A percentile compares a stretch with the other conserved stretches of the same genome.
These are phyloP conservation scores for Papilio glaucus DNA, from an alignment of 1,140 invertebrate genomes.

Conservation along the genomic window DNA sequence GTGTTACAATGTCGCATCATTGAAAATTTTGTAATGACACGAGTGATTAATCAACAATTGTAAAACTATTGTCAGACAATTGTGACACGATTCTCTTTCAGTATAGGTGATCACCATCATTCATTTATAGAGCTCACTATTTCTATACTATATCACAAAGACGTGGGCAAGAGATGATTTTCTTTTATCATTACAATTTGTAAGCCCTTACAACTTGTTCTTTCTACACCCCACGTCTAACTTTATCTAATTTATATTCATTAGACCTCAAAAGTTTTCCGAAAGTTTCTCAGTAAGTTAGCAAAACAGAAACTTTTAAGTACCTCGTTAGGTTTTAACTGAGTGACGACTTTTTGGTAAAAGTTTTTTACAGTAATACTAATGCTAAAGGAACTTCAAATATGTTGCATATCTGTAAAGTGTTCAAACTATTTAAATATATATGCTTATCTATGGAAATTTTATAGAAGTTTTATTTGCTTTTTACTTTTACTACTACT, in stretches of 20 bases:
- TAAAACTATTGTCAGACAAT: too few relatives aligned
- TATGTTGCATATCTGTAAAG: too few relatives aligned
- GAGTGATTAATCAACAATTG: too few relatives aligned
- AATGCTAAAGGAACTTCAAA: background rate
- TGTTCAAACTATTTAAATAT: background rate
- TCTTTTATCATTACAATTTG: conserved; percentile 1
- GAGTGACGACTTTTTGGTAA: conserved; percentile 28
- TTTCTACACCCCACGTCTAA: conserved; percentile 15
- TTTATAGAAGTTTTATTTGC: too few relatives aligned
- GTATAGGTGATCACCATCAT: too few relatives aligned
- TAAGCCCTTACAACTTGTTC: conserved; percentile 10
- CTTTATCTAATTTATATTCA: conserved; percentile 37
- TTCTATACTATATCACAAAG: too few relatives aligned
- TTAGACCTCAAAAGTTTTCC: conserved; percentile 33
- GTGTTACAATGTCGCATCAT: too few relatives aligned
- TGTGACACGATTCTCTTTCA: too few relatives aligned
- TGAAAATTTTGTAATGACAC: too few relatives aligned
- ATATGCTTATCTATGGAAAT: too few relatives aligned
- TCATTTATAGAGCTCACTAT: too few relatives aligned
- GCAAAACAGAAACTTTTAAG: conserved; percentile 37
- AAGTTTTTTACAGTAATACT: background rate
- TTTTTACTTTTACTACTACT: too few relatives aligned
- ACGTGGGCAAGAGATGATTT: background rate
- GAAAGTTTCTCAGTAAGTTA: conserved; percentile 30
- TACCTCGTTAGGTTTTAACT: conserved; percentile 35